These are phyloP conservation scores for Plutella xylostella DNA, from an alignment of 2,888 invertebrate species.

Conservation along the genomic window DNA sequence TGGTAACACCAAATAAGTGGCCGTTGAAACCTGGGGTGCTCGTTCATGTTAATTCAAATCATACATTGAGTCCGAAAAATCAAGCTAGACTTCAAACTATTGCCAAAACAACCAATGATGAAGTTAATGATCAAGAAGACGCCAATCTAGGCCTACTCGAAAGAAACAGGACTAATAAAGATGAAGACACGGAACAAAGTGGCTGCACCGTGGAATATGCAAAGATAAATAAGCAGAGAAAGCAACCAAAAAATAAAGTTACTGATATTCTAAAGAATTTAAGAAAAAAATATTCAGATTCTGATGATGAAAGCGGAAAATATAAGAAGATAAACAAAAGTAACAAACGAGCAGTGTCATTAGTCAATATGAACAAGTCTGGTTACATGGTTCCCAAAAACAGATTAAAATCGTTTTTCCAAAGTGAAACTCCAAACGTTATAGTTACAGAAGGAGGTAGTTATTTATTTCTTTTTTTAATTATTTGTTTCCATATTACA, in stretches of 20 bases:
- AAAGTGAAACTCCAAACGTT: constrained; percentile 57
- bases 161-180: constrained; percentile 35
- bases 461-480: constrained; percentile 21
- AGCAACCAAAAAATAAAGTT: constrained; percentile 40
- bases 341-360: constrained; percentile 54
- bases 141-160: constrained; percentile 54
- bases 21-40: constrained; percentile 89
- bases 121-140: constrained; percentile 20
- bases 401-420: constrained; percentile 54
- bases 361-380: constrained; percentile 48
- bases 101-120: constrained; percentile 19
- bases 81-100: constrained; percentile 45
- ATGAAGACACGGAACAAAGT: constrained; percentile 25
- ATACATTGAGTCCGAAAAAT: constrained; percentile 74
- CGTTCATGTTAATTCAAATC: constrained; percentile 87
- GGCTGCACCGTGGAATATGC: constrained; percentile 33
- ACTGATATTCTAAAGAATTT: constrained; percentile 48
- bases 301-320: constrained; percentile 58
- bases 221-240: constrained; percentile 46
- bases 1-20: constrained; percentile 78
- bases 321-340: constrained; percentile 61
- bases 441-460: constrained; percentile 68
- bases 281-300: constrained; percentile 44
- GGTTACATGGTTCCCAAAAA: constrained; percentile 45
- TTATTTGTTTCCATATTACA: not conserved